These are phyloP conservation scores for Augochlora pura DNA, from an alignment of 1,140 invertebrate genomes.

Conservation along the genomic window DNA sequence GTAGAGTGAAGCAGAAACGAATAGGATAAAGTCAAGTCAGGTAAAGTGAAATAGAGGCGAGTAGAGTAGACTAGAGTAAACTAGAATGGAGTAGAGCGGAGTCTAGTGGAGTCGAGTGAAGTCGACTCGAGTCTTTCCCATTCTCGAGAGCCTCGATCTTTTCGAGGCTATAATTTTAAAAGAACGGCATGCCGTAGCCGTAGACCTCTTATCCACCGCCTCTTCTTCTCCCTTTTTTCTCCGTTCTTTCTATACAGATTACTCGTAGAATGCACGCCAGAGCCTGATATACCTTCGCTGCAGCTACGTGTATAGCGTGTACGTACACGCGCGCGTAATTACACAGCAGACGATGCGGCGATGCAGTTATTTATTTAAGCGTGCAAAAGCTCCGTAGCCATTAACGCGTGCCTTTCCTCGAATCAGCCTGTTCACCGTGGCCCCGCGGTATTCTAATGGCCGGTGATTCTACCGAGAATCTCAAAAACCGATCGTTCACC, in stretches of 20 bases:
- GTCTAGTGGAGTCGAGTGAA: no score
- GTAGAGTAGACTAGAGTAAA: no score
- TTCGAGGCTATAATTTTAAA: slow-evolving; percentile 58
- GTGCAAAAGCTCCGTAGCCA: slow-evolving; percentile 57
- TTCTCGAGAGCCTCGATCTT: slow-evolving; percentile 34
- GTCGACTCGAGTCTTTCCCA: slow-evolving; percentile 19
- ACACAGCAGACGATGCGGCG: slow-evolving; percentile 27
- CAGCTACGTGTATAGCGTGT: neutral
- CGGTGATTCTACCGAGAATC: slow-evolving; percentile 21
- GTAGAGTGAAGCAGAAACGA: no score
- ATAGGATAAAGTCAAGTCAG: no score
- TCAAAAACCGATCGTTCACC: neutral
- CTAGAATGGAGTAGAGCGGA: no score
- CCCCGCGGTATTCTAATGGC: slow-evolving; percentile 50
- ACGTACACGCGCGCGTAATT: slow-evolving; percentile 42
- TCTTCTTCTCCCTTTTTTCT: slow-evolving; percentile 18
- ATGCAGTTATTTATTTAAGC: slow-evolving; percentile 67
- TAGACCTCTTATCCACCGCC: slow-evolving; percentile 39
- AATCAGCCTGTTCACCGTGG: slow-evolving; percentile 45
- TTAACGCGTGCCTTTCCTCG: slow-evolving; percentile 57
- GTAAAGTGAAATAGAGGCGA: no score
- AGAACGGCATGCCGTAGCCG: slow-evolving; percentile 37
- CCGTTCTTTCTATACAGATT: slow-evolving; percentile 37
- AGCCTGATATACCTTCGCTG: neutral
- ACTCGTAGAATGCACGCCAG: slow-evolving; percentile 45